Evolutionary conservation across 2,888 invertebrate genomes (phyloP), one percentile per base, ranked within the genome.

Genomic region (Emesis russula): DNA sequence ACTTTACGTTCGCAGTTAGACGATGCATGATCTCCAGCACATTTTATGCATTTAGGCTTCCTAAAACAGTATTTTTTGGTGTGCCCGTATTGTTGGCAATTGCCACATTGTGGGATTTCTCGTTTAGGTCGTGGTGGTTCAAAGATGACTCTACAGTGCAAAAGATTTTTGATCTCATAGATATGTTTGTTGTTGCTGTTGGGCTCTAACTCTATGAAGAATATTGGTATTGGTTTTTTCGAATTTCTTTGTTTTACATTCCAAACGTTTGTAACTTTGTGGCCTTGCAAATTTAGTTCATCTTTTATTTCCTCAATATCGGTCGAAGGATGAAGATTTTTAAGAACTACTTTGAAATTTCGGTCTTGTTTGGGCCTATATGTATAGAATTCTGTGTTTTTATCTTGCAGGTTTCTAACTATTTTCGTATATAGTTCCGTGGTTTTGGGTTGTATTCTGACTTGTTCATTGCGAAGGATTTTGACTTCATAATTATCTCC

Each of bases 41-140:
- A 36, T 36, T 36, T 36, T 0, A 95, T 79, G 36, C 94, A 95
- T 81, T 78, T 90, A 3, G 94, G 91, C 2, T 88, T 88, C 6
- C 92, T 73, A 3, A 68, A 75, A 48, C 94, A 94, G 18, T 80
- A 95, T 0, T 36, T 88, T 87, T 91, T 36, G 3, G 36, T 36
- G 6, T 36, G 36, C 36, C 36, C 36, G 36, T 36, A 36, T 36
- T 36, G 36, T 5, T 5, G 36, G 6, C 36, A 36, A 36, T 36
- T 36, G 36, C 36, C 36, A 6, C 36, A 36, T 36, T 36, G 36
- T 36, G 36, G 36, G 6, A 36, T 36, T 36, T 36, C 36, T 36
- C 36, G 3, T 6, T 36, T 58, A 0, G 94, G 91, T 83, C 85
- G 77, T 3, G 90, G 95, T 6, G 94, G 84, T 86, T 95, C 87